Percentiles rank a stretch among this genome's conserved stretches.
These are phyloP conservation scores for Chromis chromis DNA, from an alignment of 2,797 vertebrate species.

Conservation along the genomic window DNA sequence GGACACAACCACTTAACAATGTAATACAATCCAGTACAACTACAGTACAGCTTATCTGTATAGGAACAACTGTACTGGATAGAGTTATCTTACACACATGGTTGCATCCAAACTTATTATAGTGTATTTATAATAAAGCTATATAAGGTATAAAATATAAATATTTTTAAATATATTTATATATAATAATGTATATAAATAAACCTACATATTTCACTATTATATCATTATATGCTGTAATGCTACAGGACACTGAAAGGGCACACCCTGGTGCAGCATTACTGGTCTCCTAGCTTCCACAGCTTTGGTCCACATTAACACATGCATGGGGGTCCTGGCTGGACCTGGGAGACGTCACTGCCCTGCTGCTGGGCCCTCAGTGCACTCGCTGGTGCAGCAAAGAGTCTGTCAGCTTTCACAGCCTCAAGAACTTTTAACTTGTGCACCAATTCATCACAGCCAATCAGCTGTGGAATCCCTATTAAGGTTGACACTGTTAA, in stretches of 20 bases:
- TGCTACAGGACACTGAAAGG: constrained; percentile 29
- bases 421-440: constrained; percentile 15
- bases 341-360: not conserved
- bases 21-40: not conserved
- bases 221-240: not conserved
- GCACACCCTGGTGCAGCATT: constrained; percentile 35
- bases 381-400: constrained; percentile 44
- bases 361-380: constrained; percentile 16
- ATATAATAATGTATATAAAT: too few species aligned
- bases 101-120: not conserved
- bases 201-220: not conserved
- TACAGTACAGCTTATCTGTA: not conserved
- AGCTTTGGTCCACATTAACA: constrained; percentile 17
- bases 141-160: not conserved
- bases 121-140: not conserved
- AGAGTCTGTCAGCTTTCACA: constrained; percentile 44
- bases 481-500: not conserved
- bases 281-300: constrained; percentile 41
- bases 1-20: not conserved
- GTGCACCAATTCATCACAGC: not conserved
- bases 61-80: not conserved
- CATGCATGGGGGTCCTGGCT: not conserved
- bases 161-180: not conserved
- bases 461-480: not conserved
- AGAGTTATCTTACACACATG: not conserved